Evolutionary conservation across 2,797 vertebrate species (phyloP).

Genomic region (Oreonectes daqikongensis): DNA sequence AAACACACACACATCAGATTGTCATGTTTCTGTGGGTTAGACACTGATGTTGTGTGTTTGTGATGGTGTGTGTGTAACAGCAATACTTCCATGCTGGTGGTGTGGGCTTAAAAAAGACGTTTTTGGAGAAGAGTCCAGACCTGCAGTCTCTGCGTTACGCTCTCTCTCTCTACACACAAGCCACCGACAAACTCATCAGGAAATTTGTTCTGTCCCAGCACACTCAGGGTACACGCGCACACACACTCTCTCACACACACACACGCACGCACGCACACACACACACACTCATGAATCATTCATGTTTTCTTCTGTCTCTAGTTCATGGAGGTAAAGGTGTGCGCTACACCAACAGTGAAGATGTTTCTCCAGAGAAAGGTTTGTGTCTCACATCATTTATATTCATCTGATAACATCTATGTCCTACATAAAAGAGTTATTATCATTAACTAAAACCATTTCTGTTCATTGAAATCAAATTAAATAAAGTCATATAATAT

Average conservation of each 20-base stretch:
- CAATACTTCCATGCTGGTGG: constrained; percentile 98
- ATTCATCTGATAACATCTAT: too few relatives aligned
- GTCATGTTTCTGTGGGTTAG: too few relatives aligned
- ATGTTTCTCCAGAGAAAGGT: constrained; percentile 96
- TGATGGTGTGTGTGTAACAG: constrained; percentile 66
- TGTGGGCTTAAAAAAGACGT: constrained; percentile 95
- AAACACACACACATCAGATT: background rate
- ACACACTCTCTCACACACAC: background rate
- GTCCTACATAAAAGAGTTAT: too few relatives aligned
- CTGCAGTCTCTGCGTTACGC: constrained; percentile 94
- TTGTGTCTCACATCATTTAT: constrained; percentile 59
- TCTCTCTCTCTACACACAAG: constrained; percentile 96
- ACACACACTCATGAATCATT: background rate
- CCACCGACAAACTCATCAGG: constrained; percentile 96
- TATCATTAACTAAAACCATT: too few relatives aligned
- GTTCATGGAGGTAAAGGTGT: constrained; percentile 95
- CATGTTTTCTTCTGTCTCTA: constrained; percentile 59
- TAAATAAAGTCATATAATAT: too few relatives aligned
- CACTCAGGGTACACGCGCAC: constrained; percentile 81
- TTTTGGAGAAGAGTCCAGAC: constrained; percentile 96
- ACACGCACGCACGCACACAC: constrained; percentile 76
- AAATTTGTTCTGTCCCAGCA: constrained; percentile 93
- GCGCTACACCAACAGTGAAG: constrained; percentile 93
- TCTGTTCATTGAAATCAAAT: too few relatives aligned
- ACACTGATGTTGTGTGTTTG: constrained; percentile 13